A percentile compares a stretch with the other conserved stretches of the same genome.
phyloP scores from a whole-genome alignment of 2,888 invertebrate species.

The Lissonota sp. region DNA sequence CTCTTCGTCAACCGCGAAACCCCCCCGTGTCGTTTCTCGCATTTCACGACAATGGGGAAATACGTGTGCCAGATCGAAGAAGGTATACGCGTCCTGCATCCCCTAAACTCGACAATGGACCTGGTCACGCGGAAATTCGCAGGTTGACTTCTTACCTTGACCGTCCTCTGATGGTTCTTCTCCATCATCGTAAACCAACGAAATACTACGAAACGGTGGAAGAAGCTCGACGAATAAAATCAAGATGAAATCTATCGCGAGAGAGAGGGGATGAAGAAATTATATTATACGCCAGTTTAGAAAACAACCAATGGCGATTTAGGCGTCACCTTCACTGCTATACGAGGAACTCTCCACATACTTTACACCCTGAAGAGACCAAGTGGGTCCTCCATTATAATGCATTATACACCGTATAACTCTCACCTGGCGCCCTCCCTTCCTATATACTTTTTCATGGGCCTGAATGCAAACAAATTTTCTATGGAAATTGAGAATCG shows the following conservation, averaged over 20 bases:
- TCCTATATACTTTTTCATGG: conserved; percentile 41
- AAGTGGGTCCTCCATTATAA: too few species aligned
- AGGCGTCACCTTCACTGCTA: not conserved
- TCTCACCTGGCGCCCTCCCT: conserved; percentile 77
- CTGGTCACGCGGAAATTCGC: conserved; percentile 79
- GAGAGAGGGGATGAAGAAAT: conserved; percentile 58
- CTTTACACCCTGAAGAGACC: not conserved
- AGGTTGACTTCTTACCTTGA: conserved; percentile 77
- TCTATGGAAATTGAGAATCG: conserved; percentile 71
- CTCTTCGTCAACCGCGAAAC: conserved; percentile 18
- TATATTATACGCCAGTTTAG: conserved; percentile 47
- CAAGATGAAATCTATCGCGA: conserved; percentile 43
- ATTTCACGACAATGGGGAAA: conserved; percentile 63
- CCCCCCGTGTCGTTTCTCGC: conserved; percentile 58
- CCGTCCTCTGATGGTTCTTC: conserved; percentile 42
- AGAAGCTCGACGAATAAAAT: conserved; percentile 47
- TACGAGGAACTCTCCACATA: too few species aligned
- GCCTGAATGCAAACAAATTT: conserved; percentile 82
- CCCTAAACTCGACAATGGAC: conserved; percentile 70
- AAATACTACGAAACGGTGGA: conserved; percentile 53
- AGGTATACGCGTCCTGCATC: conserved; percentile 47
- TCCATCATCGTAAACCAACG: conserved; percentile 26
- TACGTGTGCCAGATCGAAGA: conserved; percentile 8
- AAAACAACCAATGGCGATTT: conserved; percentile 45
- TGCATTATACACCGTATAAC: conserved; percentile 16